These are phyloP conservation scores for western clawed frog (Xenopus tropicalis) DNA, from an alignment of 2,113 vertebrate genomes.

Conservation along the genomic window DNA sequence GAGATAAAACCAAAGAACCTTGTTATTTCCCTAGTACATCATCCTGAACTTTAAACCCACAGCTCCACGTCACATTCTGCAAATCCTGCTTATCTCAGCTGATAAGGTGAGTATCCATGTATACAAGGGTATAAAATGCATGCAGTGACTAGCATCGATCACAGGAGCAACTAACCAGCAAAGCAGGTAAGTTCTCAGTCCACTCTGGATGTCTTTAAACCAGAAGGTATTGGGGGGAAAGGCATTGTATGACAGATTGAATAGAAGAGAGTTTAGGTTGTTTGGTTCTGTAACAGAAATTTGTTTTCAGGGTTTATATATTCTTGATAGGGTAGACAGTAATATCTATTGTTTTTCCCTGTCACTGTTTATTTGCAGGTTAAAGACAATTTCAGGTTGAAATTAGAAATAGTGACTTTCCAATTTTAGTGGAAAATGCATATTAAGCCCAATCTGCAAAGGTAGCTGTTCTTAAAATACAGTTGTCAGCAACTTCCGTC, in stretches of 20 bases:
- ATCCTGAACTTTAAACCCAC: slow-evolving; percentile 32
- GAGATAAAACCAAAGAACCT: background rate
- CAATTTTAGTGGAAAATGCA: too few species aligned
- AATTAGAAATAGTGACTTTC: too few species aligned
- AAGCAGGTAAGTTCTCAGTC: slow-evolving; percentile 22
- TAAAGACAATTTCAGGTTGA: background rate
- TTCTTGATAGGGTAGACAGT: too few species aligned
- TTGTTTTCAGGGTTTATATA: too few species aligned
- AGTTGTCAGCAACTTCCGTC: too few species aligned
- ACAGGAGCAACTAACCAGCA: slow-evolving; percentile 1
- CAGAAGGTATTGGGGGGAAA: too few species aligned
- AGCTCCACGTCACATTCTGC: slow-evolving; percentile 21
- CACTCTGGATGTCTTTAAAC: background rate
- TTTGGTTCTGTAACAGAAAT: too few species aligned
- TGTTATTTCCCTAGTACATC: slow-evolving; percentile 22
- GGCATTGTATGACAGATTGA: too few species aligned
- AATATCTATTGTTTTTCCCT: too few species aligned
- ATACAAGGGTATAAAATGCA: slow-evolving; percentile 7
- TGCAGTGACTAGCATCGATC: background rate
- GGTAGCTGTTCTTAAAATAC: too few species aligned
- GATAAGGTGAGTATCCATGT: slow-evolving; percentile 17
- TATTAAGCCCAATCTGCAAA: too few species aligned
- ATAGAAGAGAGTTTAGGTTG: too few species aligned
- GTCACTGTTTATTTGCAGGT: background rate
- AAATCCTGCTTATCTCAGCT: slow-evolving; percentile 34